phyloP scores from a whole-genome alignment of 92 coral and sea anemone species.

The Phenganax subtilis region DNA sequence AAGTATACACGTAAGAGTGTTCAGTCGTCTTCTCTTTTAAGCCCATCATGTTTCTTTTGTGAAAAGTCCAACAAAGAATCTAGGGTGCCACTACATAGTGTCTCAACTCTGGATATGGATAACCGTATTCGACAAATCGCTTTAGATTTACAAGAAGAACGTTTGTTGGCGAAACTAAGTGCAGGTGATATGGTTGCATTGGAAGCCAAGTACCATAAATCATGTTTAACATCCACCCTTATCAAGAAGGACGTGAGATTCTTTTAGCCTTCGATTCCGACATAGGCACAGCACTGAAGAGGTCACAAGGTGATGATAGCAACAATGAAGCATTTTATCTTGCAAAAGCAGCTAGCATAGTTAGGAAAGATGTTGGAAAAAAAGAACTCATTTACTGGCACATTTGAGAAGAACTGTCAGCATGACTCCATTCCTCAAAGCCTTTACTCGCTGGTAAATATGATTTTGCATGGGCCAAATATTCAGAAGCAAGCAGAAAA shows the following conservation, averaged over 20 bases:
- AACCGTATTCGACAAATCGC: slow-evolving; percentile 48
- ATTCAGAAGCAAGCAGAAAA: slow-evolving; percentile 46
- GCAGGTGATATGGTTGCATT: slow-evolving; percentile 52
- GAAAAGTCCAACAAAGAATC: slow-evolving; percentile 18
- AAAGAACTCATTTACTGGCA: slow-evolving; percentile 40
- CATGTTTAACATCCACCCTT: slow-evolving; percentile 19
- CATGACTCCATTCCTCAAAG: slow-evolving; percentile 48
- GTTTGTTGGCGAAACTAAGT: slow-evolving; percentile 42
- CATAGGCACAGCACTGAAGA: slow-evolving; percentile 42
- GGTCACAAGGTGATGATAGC: slow-evolving; percentile 30
- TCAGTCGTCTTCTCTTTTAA: not conserved
- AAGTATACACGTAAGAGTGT: not conserved
- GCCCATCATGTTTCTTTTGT: slow-evolving; percentile 17
- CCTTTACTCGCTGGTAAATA: slow-evolving; percentile 49
- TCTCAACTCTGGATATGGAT: slow-evolving; percentile 51
- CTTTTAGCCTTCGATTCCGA: slow-evolving; percentile 26
- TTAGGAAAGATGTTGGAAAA: slow-evolving; percentile 49
- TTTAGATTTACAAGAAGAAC: slow-evolving; percentile 43
- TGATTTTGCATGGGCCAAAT: slow-evolving; percentile 60
- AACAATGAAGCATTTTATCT: slow-evolving; percentile 58
- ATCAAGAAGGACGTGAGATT: slow-evolving; percentile 19
- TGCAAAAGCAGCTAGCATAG: slow-evolving; percentile 55
- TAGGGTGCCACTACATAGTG: slow-evolving; percentile 41
- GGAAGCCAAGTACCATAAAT: slow-evolving; percentile 44
- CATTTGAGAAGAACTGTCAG: slow-evolving; percentile 52